These are phyloP conservation scores for Drosophila rhopaloa DNA, from an alignment of 1,140 invertebrate species.

Conservation along the genomic window DNA sequence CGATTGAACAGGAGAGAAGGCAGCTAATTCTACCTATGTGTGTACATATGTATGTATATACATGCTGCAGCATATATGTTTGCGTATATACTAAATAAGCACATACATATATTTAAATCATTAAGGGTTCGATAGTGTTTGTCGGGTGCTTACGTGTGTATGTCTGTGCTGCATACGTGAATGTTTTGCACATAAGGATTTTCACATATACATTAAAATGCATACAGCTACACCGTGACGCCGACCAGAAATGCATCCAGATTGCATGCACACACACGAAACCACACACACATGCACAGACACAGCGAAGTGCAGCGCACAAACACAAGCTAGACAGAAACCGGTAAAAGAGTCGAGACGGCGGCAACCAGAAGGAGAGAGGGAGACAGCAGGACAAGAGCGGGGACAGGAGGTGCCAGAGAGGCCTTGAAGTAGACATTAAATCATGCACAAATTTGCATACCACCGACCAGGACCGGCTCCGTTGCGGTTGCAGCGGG, in stretches of 20 bases:
- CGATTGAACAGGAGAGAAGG: slow-evolving; percentile 14
- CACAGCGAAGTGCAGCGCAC: slow-evolving; percentile 33
- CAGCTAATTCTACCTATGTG: slow-evolving; percentile 1
- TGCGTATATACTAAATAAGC: background rate
- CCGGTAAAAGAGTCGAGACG: slow-evolving; percentile 5
- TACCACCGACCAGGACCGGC: slow-evolving; percentile 35
- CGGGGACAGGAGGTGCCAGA: slow-evolving; percentile 5
- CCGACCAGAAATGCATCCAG: slow-evolving; percentile 69
- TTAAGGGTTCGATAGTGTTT: slow-evolving; percentile 6
- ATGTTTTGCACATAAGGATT: slow-evolving; percentile 18
- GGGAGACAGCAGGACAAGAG: slow-evolving; percentile 15
- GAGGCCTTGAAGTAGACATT: slow-evolving; percentile 62
- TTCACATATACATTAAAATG: slow-evolving; percentile 38
- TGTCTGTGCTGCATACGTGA: slow-evolving; percentile 1
- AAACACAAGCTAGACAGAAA: slow-evolving; percentile 58
- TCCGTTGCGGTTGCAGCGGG: slow-evolving; percentile 21
- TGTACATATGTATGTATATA: slow-evolving; percentile 11
- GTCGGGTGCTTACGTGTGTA: slow-evolving; percentile 1
- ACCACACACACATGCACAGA: background rate
- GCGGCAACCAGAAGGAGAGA: background rate
- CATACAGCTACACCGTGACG: slow-evolving; percentile 45
- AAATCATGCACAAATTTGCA: slow-evolving; percentile 66
- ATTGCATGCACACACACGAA: slow-evolving; percentile 14
- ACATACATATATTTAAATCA: background rate
- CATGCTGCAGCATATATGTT: slow-evolving; percentile 3